These are phyloP conservation scores for Xanthorhoe spadicearia DNA, from an alignment of 2,888 invertebrate species.

Conservation along the genomic window DNA sequence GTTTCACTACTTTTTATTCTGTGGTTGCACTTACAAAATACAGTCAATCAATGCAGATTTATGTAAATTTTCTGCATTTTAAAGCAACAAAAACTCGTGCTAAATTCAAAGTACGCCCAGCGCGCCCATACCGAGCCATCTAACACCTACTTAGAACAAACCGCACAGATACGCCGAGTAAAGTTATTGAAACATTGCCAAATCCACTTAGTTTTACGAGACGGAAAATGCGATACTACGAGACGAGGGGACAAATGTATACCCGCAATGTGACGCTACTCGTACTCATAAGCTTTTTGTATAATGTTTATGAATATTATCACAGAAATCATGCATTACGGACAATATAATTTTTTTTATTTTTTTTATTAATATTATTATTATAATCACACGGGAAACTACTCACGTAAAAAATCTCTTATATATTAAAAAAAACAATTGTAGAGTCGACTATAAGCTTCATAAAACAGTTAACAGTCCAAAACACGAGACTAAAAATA, in stretches of 20 bases:
- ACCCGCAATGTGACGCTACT: conserved; percentile 47
- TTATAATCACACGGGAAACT: too few species aligned
- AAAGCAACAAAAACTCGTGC: conserved; percentile 7
- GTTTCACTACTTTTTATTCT: too few species aligned
- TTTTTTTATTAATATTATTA: too few species aligned
- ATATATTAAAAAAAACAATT: too few species aligned
- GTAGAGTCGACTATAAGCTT: too few species aligned
- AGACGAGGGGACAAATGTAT: conserved; percentile 39
- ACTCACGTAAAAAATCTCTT: too few species aligned
- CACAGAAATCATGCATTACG: conserved; percentile 5
- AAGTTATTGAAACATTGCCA: conserved; percentile 78
- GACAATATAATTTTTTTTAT: too few species aligned
- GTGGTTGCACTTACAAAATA: not conserved
- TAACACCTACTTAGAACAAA: conserved; percentile 46
- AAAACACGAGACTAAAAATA: too few species aligned
- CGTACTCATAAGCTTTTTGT: conserved; percentile 38
- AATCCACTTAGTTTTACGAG: conserved; percentile 81
- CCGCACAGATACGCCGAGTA: conserved; percentile 50
- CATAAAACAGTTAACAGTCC: too few species aligned
- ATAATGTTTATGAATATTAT: conserved; percentile 35
- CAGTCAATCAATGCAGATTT: not conserved
- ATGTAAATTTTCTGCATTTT: not conserved
- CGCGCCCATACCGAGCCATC: conserved; percentile 31
- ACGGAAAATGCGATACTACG: conserved; percentile 74
- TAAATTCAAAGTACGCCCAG: conserved; percentile 1